Evolutionary conservation across 2,113 vertebrate species (phyloP).

Genomic region (Passer montanus): DNA sequence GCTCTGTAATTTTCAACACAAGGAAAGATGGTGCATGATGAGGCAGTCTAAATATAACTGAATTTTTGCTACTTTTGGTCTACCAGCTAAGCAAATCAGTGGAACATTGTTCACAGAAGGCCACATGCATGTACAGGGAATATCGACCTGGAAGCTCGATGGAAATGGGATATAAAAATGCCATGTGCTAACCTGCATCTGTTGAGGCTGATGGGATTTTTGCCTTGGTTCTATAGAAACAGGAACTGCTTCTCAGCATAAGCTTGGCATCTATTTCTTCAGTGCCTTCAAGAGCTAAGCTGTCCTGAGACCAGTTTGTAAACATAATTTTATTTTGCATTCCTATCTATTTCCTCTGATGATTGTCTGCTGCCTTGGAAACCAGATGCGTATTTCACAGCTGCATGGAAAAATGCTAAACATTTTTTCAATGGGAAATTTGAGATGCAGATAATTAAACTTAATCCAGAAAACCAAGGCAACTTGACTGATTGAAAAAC

Average conservation of each 20-base stretch:
- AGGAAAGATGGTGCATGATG: neutral
- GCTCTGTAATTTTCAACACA: neutral
- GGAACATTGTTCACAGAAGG: neutral
- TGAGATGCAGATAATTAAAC: neutral
- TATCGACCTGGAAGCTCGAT: rapidly evolving
- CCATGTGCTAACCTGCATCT: rapidly evolving
- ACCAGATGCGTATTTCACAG: neutral
- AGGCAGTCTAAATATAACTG: neutral
- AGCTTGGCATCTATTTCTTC: neutral
- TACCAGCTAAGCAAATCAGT: neutral
- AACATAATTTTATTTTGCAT: neutral
- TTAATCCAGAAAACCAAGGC: neutral
- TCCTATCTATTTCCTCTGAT: neutral
- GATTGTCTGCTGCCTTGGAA: neutral
- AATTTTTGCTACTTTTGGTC: neutral
- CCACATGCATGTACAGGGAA: rapidly evolving
- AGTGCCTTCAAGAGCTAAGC: neutral
- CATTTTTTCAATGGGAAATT: neutral
- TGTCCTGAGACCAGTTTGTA: neutral
- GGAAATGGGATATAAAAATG: neutral
- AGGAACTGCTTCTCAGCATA: neutral
- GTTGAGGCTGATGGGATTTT: neutral
- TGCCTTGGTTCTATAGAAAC: neutral
- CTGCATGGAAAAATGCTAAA: neutral
- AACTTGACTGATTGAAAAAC: neutral